phyloP scores from a whole-genome alignment of 2,113 vertebrate genomes.

The Macrotus californicus region DNA sequence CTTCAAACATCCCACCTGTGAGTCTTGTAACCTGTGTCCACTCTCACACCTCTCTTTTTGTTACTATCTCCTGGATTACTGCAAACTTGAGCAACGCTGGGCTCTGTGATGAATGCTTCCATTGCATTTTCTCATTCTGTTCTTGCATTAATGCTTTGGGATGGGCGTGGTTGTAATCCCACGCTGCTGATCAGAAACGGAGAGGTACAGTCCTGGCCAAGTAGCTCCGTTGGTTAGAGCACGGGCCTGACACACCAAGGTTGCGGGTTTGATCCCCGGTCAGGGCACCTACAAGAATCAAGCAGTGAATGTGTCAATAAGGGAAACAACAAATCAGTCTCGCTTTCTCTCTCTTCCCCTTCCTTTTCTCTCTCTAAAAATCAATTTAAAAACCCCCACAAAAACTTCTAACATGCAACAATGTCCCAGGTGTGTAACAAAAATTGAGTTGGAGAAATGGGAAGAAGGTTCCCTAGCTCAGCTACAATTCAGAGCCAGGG shows the following conservation, averaged over 20 bases:
- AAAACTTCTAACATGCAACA: too few species aligned
- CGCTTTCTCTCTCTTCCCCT: too few species aligned
- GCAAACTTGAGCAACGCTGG: background rate
- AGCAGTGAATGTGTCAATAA: too few species aligned
- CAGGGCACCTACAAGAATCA: too few species aligned
- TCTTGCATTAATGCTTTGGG: background rate
- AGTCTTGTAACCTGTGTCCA: background rate
- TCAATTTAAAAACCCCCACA: too few species aligned
- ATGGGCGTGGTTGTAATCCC: background rate
- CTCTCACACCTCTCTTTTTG: background rate
- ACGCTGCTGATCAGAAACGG: background rate
- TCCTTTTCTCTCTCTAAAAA: too few species aligned
- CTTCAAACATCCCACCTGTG: background rate
- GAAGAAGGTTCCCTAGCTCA: background rate
- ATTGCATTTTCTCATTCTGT: background rate
- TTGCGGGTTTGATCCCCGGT: too few species aligned
- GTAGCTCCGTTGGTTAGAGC: too few species aligned
- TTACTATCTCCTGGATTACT: background rate
- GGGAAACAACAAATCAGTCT: too few species aligned
- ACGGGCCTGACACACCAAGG: too few species aligned
- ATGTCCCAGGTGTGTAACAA: too few species aligned
- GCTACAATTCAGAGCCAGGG: background rate
- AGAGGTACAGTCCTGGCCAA: background rate
- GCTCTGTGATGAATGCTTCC: background rate
- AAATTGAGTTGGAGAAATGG: background rate